Evolutionary conservation across 2,888 invertebrate species (phyloP), one percentile per base, ranked within the genome.

Genomic region (Timandra comae): DNA sequence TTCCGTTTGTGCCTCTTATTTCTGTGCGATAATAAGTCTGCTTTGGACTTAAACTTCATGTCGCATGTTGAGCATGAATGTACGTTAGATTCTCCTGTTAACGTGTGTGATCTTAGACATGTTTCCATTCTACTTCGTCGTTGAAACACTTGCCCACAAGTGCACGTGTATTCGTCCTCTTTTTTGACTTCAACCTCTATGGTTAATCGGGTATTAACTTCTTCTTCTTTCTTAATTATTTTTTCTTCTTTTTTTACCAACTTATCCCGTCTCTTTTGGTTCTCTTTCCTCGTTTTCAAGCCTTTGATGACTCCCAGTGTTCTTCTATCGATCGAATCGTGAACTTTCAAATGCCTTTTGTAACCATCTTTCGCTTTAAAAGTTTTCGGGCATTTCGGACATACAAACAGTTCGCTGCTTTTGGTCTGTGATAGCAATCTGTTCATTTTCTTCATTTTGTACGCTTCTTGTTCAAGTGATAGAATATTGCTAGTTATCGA

Each of bases 401-500:
- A 81, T 23, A 56, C 48, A 3, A 49, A 40, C 2, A 24, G 33
- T 7, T 33, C 24, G 0, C 44, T 43, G 7, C 44, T 55, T 20
- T 59, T 58, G 8, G 55, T 63, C 38, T 69, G 72, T 0, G 65
- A 63, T 59, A 73, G 64, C 3, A 81, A 46, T 16, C n/a, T n/a
- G n/a, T n/a, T n/a, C n/a, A n/a, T n/a, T n/a, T n/a, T n/a, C n/a
- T n/a, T n/a, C 16, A 80, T 47, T 1, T 73, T 72, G 11, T 75
- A 80, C 0, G 79, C 82, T 53, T 82, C 78, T 51, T 85, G 79
- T 50, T 82, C 81, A 7, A 84, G 41, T 0, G 84, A 65, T 13
- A 81, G 40, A 2, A 74, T 62, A 35, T 84, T 71, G 0, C 84
- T 79, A 1, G 85, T 84, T 24, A 85, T 84, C 1, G 84, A 84